Conservation (phyloP, 2,113 vertebrate genomes). For the Hirundichthys speculiger region DNA sequence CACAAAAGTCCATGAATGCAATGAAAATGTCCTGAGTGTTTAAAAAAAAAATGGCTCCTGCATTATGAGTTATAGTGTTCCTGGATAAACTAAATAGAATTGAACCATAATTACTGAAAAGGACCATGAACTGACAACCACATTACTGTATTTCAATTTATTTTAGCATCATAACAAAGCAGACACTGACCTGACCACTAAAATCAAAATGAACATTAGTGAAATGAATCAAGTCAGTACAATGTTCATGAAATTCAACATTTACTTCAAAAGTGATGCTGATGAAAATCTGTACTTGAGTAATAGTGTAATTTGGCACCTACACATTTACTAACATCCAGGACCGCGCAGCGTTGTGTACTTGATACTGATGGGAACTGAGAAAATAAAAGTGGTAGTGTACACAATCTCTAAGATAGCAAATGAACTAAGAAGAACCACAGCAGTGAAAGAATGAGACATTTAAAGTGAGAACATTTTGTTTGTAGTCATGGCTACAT, state of each 20-base stretch:
- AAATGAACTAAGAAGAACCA: conserved; percentile 29
- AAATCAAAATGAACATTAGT: conserved; percentile 36
- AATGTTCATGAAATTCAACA: conserved; percentile 31
- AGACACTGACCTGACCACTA: conserved; percentile 27
- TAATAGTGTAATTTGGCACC: conserved; percentile 67
- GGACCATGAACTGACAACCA: background rate
- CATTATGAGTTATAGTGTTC: too few relatives aligned
- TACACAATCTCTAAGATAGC: conserved; percentile 1
- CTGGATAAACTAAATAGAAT: too few relatives aligned
- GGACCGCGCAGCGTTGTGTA: conserved; percentile 46
- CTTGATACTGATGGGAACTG: conserved; percentile 36
- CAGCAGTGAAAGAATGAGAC: conserved; percentile 47
- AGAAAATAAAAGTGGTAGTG: conserved; percentile 15
- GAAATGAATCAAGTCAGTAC: conserved; percentile 37
- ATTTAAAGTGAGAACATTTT: conserved; percentile 50
- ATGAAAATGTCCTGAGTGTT: too few relatives aligned
- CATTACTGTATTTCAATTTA: conserved; percentile 55
- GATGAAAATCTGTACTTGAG: conserved; percentile 35
- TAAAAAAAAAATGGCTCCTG: too few relatives aligned
- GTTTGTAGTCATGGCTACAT: conserved; percentile 58
- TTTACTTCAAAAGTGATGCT: conserved; percentile 38
- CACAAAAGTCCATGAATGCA: too few relatives aligned
- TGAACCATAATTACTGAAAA: too few relatives aligned
- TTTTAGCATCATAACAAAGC: conserved; percentile 56
- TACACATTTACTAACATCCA: conserved; percentile 66